Evolutionary conservation across 2,888 invertebrate species (phyloP), one percentile per base, ranked within the genome.

Genomic region (Halictus quadricinctus): DNA sequence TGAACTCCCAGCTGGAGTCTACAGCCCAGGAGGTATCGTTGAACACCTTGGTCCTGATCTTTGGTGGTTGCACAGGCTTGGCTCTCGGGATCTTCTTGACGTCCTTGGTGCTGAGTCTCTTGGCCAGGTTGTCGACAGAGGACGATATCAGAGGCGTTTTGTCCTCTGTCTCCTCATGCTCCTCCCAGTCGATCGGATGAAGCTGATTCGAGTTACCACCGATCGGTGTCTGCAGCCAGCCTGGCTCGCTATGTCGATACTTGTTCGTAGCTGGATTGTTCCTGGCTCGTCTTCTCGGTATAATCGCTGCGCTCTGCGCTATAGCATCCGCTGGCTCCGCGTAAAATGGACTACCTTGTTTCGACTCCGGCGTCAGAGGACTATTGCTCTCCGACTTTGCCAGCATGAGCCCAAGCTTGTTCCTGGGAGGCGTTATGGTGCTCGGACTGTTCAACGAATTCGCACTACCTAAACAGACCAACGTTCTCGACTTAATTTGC

Each of bases 1-100:
- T 97, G 94, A 98, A 98, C 94, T 98, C 98, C 98, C 98, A 98
- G 95, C 98, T 97, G 91, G 97, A 98, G 95, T 98, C 98, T 84
- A 98, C 96, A 88, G 97, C 97, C 98, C 98, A 98, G 84, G 97
- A 96, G 25, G 95, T 94, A 72, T 95, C 95, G 79, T 94, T 95
- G 85, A 94, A 93, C 41, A 94, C 93, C 81, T 94, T 95, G 41
- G 94, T 92, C 76, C 92, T 94, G 89, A 97, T 96, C 88, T 96
- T 95, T 0, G 97, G 97, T 2, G 97, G 97, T 92, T 97, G 96
- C 21, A 97, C 97, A 0, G 97, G 97, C 91, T 97, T 97, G 85
- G 96, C 96, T 87, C 96, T 96, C 0, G 96, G 96, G 70, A 93
- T 96, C 87, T 94, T 93, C 80, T 94, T 94, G 1, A 90, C 88